phyloP scores from a whole-genome alignment of 1,140 invertebrate species.

The Dysdera silvatica region DNA sequence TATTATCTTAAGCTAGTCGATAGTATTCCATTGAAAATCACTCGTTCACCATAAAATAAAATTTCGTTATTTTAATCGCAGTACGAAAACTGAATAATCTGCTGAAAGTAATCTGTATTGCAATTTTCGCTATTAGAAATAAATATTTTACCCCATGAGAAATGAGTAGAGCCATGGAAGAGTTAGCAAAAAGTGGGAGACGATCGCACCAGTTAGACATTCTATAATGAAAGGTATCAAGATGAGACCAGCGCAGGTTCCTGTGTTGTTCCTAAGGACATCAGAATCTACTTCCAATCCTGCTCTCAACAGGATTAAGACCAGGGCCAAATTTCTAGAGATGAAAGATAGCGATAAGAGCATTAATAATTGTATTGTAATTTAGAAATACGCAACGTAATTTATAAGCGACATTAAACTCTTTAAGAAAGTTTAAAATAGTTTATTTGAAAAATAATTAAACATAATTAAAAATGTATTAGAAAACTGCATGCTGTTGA shows the following conservation, averaged over 20 bases:
- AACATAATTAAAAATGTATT: too few species aligned
- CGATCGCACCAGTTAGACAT: constrained; percentile 56
- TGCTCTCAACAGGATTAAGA: constrained; percentile 19
- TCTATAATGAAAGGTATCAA: constrained; percentile 78
- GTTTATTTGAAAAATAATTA: too few species aligned
- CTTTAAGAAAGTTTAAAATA: too few species aligned
- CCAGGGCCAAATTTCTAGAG: constrained; percentile 9
- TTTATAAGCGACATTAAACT: too few species aligned
- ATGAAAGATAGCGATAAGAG: not conserved
- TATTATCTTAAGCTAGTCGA: too few species aligned
- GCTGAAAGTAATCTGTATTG: too few species aligned
- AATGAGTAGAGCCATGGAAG: constrained; percentile 82
- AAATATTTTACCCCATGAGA: constrained; percentile 61
- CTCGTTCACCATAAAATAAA: too few species aligned
- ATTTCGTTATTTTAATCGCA: too few species aligned
- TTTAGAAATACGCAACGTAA: not conserved
- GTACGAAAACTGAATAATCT: too few species aligned
- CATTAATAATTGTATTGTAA: not conserved
- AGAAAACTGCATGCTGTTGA: too few species aligned
- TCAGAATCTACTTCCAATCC: constrained; percentile 23
- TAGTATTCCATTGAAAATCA: too few species aligned
- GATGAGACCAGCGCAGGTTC: constrained; percentile 63
- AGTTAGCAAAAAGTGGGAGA: constrained; percentile 63
- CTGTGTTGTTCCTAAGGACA: constrained; percentile 8
- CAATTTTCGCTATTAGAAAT: too few species aligned